phyloP scores from a whole-genome alignment of 2,888 invertebrate genomes.

The Chrysomela aeneicollis region DNA sequence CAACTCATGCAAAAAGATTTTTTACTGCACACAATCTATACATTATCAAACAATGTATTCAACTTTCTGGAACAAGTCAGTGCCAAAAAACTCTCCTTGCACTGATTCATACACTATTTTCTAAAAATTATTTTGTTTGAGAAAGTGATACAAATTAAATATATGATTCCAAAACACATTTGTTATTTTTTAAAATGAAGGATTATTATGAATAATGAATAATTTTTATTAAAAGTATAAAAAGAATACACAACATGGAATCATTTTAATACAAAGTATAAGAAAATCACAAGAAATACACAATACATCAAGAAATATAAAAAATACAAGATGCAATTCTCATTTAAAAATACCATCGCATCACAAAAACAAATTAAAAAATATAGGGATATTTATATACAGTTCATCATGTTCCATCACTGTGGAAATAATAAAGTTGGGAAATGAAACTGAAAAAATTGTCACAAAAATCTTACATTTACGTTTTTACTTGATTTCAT shows the following conservation, averaged over 20 bases:
- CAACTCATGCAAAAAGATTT: too few relatives aligned
- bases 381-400: slow-evolving; percentile 18
- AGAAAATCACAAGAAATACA: slow-evolving; percentile 38
- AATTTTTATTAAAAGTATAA: slow-evolving; percentile 47
- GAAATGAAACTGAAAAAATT: slow-evolving; percentile 16
- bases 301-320: slow-evolving; percentile 40
- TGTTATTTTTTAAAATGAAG: slow-evolving; percentile 2
- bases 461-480: slow-evolving; percentile 15
- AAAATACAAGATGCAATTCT: too few relatives aligned
- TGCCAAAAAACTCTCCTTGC: too few relatives aligned
- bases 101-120: too few relatives aligned
- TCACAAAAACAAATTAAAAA: slow-evolving; percentile 21
- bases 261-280: slow-evolving; percentile 45
- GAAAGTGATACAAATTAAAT: too few relatives aligned
- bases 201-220: slow-evolving; percentile 37
- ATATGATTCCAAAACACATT: background rate
- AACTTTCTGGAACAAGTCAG: too few relatives aligned
- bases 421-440: background rate
- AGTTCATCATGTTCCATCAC: background rate
- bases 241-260: slow-evolving; percentile 49
- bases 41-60: too few relatives aligned
- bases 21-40: too few relatives aligned
- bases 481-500: background rate
- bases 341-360: slow-evolving; percentile 12
- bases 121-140: too few relatives aligned